phyloP scores from a whole-genome alignment of 1,140 invertebrate species.

The Melipona quadrifasciata region DNA sequence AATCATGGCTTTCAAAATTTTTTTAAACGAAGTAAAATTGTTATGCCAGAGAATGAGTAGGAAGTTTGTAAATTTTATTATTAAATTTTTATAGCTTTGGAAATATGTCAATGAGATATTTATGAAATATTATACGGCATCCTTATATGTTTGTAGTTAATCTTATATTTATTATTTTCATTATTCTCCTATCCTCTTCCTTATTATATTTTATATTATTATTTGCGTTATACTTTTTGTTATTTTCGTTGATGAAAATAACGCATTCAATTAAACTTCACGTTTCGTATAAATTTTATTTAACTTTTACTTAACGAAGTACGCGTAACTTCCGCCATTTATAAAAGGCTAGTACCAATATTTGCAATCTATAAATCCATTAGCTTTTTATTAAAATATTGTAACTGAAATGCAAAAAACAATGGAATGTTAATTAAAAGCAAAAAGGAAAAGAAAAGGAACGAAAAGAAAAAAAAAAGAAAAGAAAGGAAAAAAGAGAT shows the following conservation, averaged over 20 bases:
- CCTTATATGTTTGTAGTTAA: neutral
- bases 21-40: neutral
- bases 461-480: neutral
- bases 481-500: neutral
- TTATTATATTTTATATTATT: neutral
- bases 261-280: constrained; percentile 7
- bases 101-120: neutral
- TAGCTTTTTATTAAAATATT: neutral
- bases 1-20: neutral
- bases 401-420: neutral
- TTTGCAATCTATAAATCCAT: neutral
- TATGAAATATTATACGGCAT: neutral
- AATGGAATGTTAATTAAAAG: neutral
- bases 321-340: neutral
- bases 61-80: neutral
- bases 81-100: neutral
- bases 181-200: neutral
- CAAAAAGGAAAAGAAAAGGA: neutral
- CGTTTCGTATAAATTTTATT: constrained; percentile 23
- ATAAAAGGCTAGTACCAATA: constrained; percentile 15
- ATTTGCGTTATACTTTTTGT: too few relatives aligned
- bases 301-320: neutral
- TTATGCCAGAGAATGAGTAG: neutral
- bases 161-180: too few relatives aligned
- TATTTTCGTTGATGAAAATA: constrained; percentile 7